These are phyloP conservation scores for Chrysogorgia sp. DNA, from an alignment of 92 coral and sea anemone species.

Conservation along the genomic window DNA sequence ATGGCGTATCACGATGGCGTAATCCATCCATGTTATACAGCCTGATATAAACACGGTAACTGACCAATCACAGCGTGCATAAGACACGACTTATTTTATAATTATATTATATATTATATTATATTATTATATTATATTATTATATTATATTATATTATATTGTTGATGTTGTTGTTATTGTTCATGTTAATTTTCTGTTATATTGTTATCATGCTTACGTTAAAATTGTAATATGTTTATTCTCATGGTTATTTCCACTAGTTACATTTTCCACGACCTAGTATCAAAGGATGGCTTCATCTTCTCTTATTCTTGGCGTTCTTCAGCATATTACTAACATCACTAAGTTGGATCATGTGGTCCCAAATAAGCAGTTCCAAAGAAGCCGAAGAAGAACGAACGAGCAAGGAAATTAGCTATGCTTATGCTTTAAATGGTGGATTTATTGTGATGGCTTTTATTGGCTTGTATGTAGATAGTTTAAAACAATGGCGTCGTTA, in stretches of 20 bases:
- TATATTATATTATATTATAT: background rate
- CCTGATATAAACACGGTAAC: too few species aligned
- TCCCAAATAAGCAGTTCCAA: constrained; percentile 89
- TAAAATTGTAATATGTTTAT: background rate
- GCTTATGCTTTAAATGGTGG: constrained; percentile 96
- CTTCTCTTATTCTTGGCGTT: constrained; percentile 90
- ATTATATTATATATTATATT: too few species aligned
- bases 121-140: too few species aligned
- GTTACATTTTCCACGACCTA: constrained; percentile 93
- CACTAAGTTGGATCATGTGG: constrained; percentile 98
- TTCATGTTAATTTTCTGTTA: background rate
- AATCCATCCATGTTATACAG: too few species aligned
- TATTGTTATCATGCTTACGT: background rate
- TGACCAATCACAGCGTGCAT: too few species aligned
- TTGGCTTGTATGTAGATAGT: constrained; percentile 95
- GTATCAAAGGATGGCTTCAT: constrained; percentile 96
- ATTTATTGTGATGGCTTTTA: constrained; percentile 88
- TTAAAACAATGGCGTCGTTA: constrained; percentile 81
- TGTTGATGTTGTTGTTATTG: constrained; percentile 1
- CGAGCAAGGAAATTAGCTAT: constrained; percentile 90
- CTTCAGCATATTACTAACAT: constrained; percentile 93
- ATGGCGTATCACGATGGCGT: too few species aligned
- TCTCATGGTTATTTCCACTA: constrained; percentile 28
- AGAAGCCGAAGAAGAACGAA: constrained; percentile 87
- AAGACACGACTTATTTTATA: too few species aligned